A percentile compares a stretch with the other conserved stretches of the same genome.
Evolutionary conservation across 1,140 invertebrate genomes (phyloP).

Genomic region (Octopus sinensis): DNA sequence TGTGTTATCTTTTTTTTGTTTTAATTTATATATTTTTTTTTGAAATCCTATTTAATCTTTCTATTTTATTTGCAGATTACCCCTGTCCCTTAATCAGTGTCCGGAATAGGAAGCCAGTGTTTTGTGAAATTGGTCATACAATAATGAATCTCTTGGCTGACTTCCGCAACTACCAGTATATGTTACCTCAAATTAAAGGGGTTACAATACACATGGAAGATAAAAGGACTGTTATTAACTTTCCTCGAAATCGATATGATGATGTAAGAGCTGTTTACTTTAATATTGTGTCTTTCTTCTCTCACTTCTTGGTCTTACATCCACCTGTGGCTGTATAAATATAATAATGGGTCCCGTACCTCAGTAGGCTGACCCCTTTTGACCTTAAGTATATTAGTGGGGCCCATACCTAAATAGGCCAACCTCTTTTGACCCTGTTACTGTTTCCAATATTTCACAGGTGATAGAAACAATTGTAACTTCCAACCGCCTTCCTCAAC

Average conservation of each 20-base stretch:
- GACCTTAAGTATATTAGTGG: too few species aligned
- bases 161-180: conserved; percentile 83
- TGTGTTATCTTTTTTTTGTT: too few species aligned
- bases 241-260: conserved; percentile 79
- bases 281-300: too few species aligned
- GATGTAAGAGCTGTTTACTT: conserved; percentile 61
- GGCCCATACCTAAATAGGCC: too few species aligned
- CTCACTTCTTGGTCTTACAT: neutral
- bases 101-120: conserved; percentile 75
- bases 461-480: too few species aligned
- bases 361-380: too few species aligned
- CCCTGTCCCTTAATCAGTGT: conserved; percentile 82
- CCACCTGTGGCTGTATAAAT: neutral
- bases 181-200: conserved; percentile 74
- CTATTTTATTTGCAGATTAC: conserved; percentile 63
- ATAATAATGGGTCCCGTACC: too few species aligned
- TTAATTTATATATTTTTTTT: too few species aligned
- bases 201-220: conserved; percentile 82
- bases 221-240: conserved; percentile 73
- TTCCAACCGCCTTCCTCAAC: too few species aligned
- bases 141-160: conserved; percentile 86
- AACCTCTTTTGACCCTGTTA: too few species aligned
- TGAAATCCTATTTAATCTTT: neutral
- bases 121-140: conserved; percentile 84
- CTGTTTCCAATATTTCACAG: too few species aligned